Conservation (phyloP, 2,113 vertebrate species). For the Riparia riparia region DNA sequence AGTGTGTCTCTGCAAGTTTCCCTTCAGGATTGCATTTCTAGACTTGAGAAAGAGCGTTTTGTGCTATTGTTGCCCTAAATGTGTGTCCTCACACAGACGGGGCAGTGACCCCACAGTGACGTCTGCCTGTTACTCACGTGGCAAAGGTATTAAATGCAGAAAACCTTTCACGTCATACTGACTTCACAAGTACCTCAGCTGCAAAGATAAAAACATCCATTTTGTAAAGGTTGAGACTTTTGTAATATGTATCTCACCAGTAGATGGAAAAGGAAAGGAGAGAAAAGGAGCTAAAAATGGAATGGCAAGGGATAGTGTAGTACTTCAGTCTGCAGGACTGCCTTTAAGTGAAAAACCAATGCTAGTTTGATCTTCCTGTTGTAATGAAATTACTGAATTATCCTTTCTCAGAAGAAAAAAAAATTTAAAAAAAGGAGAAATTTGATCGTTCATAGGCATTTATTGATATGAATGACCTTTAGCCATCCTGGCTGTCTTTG, state of each 20-base stretch:
- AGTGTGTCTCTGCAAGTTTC: neutral
- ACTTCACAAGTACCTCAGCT: neutral
- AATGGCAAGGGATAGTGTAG: neutral
- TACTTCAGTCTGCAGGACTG: neutral
- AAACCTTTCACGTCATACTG: neutral
- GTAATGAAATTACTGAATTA: neutral
- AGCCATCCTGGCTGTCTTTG: neutral
- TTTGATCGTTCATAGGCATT: neutral
- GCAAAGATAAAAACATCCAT: neutral
- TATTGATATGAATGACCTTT: neutral
- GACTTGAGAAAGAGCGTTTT: neutral
- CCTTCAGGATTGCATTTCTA: neutral
- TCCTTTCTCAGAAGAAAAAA: neutral
- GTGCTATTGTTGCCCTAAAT: neutral
- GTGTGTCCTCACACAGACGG: neutral
- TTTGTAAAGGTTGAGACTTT: neutral
- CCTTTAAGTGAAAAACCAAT: neutral
- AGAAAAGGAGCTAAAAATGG: neutral
- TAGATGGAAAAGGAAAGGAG: neutral
- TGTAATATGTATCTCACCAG: neutral
- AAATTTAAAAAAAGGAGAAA: neutral
- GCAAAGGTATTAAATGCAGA: neutral
- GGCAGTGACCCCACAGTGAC: neutral
- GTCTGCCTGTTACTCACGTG: neutral
- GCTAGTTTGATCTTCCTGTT: neutral